Evolutionary conservation across 2,888 invertebrate species (phyloP), one percentile per base, ranked within the genome.

Genomic region (Eremobia ochroleuca): DNA sequence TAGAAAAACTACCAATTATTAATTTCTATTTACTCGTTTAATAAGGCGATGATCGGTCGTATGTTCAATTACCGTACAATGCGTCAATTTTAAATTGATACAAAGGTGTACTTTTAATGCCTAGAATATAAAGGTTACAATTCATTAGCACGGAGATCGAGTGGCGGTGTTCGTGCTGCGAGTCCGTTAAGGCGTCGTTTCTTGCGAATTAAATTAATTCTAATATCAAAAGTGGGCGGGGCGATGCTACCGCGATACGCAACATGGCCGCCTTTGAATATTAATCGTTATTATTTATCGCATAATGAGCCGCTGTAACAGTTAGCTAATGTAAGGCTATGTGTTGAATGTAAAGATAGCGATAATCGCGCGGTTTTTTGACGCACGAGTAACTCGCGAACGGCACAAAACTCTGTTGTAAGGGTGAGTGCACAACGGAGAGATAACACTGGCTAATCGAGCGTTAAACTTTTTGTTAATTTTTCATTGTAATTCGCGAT

Each of bases 201-300:
- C 90, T 88, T 87, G 90, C 89, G 88, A 91, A 91, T 90, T 90
- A 90, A 91, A 91, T 90, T 91, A 89, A 92, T 92, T 92, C 91
- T 90, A 91, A 91, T 92, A 92, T 89, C 90, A 90, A 91, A 92
- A 91, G 92, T 89, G 89, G 95, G 95, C 92, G 95, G 89, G 90
- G 92, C 91, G 89, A 90, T 88, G 93, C 95, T 93, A 92, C 95
- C 87, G 92, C 91, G 93, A 92, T 95, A 94, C 95, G 94, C 94
- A 93, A 92, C 88, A 93, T 93, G 93, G 92, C 91, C 83, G 87
- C 82, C 86, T 76, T 83, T 90, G 93, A 93, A 93, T 93, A 93
- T 93, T 94, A 93, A 95, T 94, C 83, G 89, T 87, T 88, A 92
- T 93, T 92, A 93, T 94, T 93, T 92, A 94, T 94, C 91, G 91